Evolutionary conservation across 2,113 vertebrate species (phyloP), one percentile per base, ranked within the genome.

Genomic region (Empidonax traillii): DNA sequence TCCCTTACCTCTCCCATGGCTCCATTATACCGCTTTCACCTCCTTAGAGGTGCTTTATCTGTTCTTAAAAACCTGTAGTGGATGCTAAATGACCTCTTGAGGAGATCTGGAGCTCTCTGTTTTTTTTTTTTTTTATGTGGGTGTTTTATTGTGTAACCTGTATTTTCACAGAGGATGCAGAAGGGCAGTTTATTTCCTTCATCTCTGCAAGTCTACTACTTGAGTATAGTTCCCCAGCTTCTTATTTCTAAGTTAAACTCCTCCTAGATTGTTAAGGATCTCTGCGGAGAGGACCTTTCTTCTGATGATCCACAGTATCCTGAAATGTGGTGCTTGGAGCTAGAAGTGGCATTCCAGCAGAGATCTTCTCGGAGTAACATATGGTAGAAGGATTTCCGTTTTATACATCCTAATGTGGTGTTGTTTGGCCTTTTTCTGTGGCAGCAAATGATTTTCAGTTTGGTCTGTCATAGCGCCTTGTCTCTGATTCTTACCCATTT

Each of bases 321-420:
- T 51, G 76, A 90, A 94, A 74, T 86, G 16, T 86, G 83, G 59
- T 93, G 79, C 83, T 97, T 43, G 58, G 73, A 92, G 43, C 55
- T 63, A 35, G 80, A 91, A 81, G 55, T 65, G 78, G 30, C 82
- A 74, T 87, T 92, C 37, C 68, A 91, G 67, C 88, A 79, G 92
- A 85, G 41, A 43, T 90, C 37, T 82, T 76, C 67, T 80, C 30
- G 71, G 85, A 76, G 37, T 46, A 77, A 53, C 43, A 1, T 23
- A n/a, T 10, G 49, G n/a, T 72, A 58, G 35, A 71, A 76, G 12
- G 61, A 33, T 90, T 91, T 91, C 27, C 80, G 49, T 23, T 94
- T 52, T 51, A 27, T 69, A 19, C 49, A 43, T 93, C 87, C 22
- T 85, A 13, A 69, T 35, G 46, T 53, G 24, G 14, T 87, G 14